Evolutionary conservation across 2,888 invertebrate genomes (phyloP).

Genomic region (Scaptomyza polygonia): DNA sequence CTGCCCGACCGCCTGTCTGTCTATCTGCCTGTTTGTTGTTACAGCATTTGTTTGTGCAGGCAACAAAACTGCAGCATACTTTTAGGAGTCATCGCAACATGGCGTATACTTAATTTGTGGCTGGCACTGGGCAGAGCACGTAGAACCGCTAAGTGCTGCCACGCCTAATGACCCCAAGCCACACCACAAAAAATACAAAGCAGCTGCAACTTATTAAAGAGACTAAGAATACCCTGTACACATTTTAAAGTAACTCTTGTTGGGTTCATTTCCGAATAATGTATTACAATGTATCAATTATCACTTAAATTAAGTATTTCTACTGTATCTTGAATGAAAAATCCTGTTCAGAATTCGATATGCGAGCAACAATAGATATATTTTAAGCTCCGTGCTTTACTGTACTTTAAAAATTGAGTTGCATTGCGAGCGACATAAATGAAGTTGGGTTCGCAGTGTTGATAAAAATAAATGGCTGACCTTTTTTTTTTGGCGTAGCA

Average conservation of each 20-base stretch:
- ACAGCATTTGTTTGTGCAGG: conserved; percentile 61
- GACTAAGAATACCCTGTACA: background rate
- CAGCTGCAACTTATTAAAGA: background rate
- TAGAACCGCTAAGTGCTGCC: conserved; percentile 60
- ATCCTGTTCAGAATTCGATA: no score
- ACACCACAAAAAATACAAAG: conserved; percentile 6
- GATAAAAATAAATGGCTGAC: conserved; percentile 48
- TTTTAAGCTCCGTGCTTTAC: no score
- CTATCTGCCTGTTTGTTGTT: conserved; percentile 50
- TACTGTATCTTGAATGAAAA: no score
- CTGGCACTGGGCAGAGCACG: conserved; percentile 61
- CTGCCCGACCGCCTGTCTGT: conserved; percentile 5
- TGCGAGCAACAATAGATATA: no score
- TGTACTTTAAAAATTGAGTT: background rate
- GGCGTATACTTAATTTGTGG: conserved; percentile 70
- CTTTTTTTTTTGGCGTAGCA: conserved; percentile 32
- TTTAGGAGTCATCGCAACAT: conserved; percentile 41
- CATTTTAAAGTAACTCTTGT: background rate
- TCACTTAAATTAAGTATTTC: no score
- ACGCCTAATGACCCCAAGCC: conserved; percentile 60
- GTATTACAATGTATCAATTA: no score
- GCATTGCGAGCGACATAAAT: background rate
- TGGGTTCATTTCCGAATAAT: no score
- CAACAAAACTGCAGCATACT: conserved; percentile 58
- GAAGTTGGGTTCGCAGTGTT: conserved; percentile 13